A percentile compares a stretch with the other conserved stretches of the same genome.
Evolutionary conservation across 2,113 vertebrate species (phyloP).

Genomic region (Phrynosoma platyrhinos): DNA sequence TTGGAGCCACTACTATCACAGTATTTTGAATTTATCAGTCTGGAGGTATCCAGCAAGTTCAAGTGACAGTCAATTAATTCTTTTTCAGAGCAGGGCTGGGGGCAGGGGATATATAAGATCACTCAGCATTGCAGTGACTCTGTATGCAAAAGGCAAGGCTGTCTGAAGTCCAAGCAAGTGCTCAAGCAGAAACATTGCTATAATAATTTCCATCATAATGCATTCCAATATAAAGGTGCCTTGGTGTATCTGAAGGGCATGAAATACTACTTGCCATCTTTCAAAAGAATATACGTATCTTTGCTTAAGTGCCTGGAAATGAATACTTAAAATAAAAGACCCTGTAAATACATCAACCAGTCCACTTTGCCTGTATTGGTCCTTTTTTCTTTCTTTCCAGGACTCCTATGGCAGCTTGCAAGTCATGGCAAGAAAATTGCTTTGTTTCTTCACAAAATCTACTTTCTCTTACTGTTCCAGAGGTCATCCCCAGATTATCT

Average conservation of each 20-base stretch:
- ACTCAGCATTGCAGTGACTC: background rate
- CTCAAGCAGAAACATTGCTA: background rate
- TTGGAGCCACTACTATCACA: no score
- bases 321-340: background rate
- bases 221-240: background rate
- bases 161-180: background rate
- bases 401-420: background rate
- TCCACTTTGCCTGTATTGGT: background rate
- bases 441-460: background rate
- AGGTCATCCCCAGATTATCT: background rate
- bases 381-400: background rate
- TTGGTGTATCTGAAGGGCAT: background rate
- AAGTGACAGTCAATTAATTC: background rate
- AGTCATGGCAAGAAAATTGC: background rate
- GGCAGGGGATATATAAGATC: background rate
- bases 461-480: background rate
- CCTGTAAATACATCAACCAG: background rate
- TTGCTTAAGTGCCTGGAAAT: background rate
- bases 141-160: background rate
- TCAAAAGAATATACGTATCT: background rate
- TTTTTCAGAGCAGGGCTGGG: background rate
- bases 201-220: background rate
- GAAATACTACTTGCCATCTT: background rate
- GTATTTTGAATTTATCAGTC: no score
- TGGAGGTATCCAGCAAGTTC: background rate